Evolutionary conservation across 1,140 invertebrate species (phyloP), one percentile per base, ranked within the genome.

Genomic region (Drosophila asahinai): DNA sequence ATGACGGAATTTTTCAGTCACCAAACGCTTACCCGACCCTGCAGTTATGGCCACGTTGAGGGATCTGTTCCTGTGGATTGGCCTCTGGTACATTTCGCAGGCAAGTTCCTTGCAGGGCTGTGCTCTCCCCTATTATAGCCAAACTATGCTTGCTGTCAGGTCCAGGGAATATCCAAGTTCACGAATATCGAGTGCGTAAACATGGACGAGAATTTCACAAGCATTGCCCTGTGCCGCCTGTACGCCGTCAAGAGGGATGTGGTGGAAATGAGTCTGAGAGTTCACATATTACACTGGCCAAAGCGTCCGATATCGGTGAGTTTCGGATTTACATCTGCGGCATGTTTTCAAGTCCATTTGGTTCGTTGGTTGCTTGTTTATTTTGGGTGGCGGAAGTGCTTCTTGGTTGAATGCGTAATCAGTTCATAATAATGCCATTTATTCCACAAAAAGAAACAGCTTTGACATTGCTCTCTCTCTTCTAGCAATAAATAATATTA

Each of bases 161-260:
- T 81, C 19, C 54, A 63, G 15, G 67, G 62, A 15, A 47, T 91
- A 40, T 79, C 90, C 25, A 91, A 91, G 65, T 91, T 91, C 12
- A 91, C 89, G 8, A 91, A 91, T 54, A 54, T 91, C 12, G 57
- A 91, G 55, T 91, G 87, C n/a, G 8, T 72, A 2, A 75, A 49
- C 52, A 33, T 62, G 33, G 81, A 91, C 54, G 14, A 45, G 14
- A 91, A 67, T 47, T 78, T 82, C 12, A 73, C 73, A 14, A 33
- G 38, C 14, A 74, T 91, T n/a, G 75, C 68, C 7, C 22, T 55
- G 22, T 91, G 87, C 38, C 87, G 87, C 0, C 45, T 91, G 48
- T 77, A 83, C n/a, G 87, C 87, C 27, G 70, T 91, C 0, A 87
- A 91, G 40, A 86, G 87, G 27, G 87, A 91, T 58, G 87, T 91